Evolutionary conservation across 2,797 vertebrate genomes (phyloP), one percentile per base, ranked within the genome.

Genomic region (Chanos chanos): DNA sequence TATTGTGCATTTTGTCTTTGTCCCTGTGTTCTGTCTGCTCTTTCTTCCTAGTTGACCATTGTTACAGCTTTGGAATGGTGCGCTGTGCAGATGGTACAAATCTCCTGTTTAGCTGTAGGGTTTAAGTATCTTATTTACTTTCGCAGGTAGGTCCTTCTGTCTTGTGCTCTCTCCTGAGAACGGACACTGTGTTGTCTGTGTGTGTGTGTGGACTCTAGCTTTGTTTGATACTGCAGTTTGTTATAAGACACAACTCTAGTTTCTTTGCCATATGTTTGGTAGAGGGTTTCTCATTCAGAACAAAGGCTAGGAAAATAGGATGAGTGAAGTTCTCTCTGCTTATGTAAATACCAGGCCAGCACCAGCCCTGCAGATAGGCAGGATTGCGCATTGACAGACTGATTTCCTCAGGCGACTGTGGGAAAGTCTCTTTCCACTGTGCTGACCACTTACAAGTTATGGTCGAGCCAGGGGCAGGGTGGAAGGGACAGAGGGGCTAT

Each of bases 21-120:
- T 65, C 56, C 52, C 37, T 49, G 30, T 3, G 43, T n/a, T n/a
- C 43, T 40, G 72, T 60, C 77, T 79, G 74, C 45, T 78, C 43
- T 61, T 66, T 63, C 76, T 72, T 76, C 79, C 61, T 68, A 60
- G 63, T 58, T 73, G 71, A 47, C 50, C 58, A 73, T 76, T 73
- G 71, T 71, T 71, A 22, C 40, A 56, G 50, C 54, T 73, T 78
- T 88, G 83, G 86, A 81, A 65, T 30, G 81, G 76, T 75, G 65
- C 83, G 39, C 79, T 83, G 81, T 79, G 71, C 87, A 89, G 85
- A 89, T 89, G 81, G 81, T 73, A 76, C 48, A 82, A 81, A 85
- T 87, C 81, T 85, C 40, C 52, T 37, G 75, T 81, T 85, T 75
- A 80, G 58, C 73, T 68, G 53, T 59, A 9, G 61, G 76, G 80